A percentile compares a stretch with the other conserved stretches of the same genome.
These are phyloP conservation scores for Caradrina clavipalpis DNA, from an alignment of 2,888 invertebrate species.

Conservation along the genomic window DNA sequence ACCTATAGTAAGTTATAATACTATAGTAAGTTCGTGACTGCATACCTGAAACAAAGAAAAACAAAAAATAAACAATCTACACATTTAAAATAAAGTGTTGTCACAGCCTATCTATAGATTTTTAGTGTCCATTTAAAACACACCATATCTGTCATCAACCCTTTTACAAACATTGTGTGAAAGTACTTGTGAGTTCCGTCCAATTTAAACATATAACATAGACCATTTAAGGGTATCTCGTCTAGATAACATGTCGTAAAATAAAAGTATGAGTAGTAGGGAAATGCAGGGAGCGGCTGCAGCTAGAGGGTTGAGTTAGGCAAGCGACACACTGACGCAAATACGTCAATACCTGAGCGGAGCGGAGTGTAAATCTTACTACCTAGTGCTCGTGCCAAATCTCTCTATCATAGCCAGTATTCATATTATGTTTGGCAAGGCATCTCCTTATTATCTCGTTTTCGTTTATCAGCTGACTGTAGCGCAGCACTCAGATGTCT, in stretches of 20 bases:
- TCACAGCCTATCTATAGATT: conserved; percentile 37
- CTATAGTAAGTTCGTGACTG: background rate
- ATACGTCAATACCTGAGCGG: conserved; percentile 50
- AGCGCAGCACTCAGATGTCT: conserved; percentile 80
- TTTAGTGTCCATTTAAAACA: conserved; percentile 55
- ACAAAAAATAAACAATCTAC: conserved; percentile 25
- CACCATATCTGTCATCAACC: conserved; percentile 56
- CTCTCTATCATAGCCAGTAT: conserved; percentile 48
- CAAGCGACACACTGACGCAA: conserved; percentile 47
- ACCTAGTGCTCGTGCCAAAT: conserved; percentile 52
- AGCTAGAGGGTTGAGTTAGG: conserved; percentile 70
- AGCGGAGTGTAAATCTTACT: conserved; percentile 44
- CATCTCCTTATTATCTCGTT: conserved; percentile 66
- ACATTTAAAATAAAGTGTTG: conserved; percentile 19
- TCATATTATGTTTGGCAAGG: conserved; percentile 54
- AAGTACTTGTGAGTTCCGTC: conserved; percentile 70
- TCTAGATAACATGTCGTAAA: conserved; percentile 82
- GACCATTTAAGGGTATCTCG: conserved; percentile 80
- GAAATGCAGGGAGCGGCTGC: conserved; percentile 67
- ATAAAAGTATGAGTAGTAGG: conserved; percentile 75
- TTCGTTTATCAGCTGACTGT: conserved; percentile 67
- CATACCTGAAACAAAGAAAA: conserved; percentile 62
- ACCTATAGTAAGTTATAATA: no score
- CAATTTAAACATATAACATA: conserved; percentile 76
- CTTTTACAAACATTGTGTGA: conserved; percentile 58